Evolutionary conservation across 1,140 invertebrate genomes (phyloP).

Genomic region (Drosophila cardini): DNA sequence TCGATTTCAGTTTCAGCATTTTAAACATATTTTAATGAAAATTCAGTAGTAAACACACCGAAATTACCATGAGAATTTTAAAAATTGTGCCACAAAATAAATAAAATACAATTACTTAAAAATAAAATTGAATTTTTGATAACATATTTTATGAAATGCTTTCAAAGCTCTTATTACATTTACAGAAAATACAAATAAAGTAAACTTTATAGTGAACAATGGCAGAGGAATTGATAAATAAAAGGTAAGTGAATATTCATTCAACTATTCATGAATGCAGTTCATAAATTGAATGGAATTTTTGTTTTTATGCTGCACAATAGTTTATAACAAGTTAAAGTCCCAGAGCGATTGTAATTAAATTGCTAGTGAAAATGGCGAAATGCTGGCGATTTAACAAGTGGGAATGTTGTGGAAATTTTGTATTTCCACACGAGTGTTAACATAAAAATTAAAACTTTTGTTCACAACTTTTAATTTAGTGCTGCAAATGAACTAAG

Average conservation of each 20-base stretch:
- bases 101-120: not conserved
- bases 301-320: slow-evolving; percentile 1
- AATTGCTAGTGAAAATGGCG: not conserved
- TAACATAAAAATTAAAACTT: slow-evolving; percentile 67
- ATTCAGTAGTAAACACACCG: no score
- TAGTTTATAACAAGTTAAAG: not conserved
- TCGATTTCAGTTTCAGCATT: no score
- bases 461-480: slow-evolving; percentile 53
- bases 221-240: not conserved
- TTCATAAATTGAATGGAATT: slow-evolving; percentile 26
- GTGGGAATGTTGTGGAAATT: slow-evolving; percentile 20
- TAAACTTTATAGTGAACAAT: not conserved
- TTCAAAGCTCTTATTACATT: not conserved
- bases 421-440: slow-evolving; percentile 67
- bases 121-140: not conserved
- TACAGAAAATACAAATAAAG: not conserved
- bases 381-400: slow-evolving; percentile 17
- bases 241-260: not conserved
- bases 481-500: slow-evolving; percentile 47
- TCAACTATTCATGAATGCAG: not conserved
- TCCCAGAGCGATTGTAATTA: slow-evolving; percentile 22
- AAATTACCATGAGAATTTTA: no score
- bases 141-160: no score
- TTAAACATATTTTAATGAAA: no score
- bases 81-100: no score